phyloP scores from a whole-genome alignment of 1,140 invertebrate genomes.

The Andrena cerasifolii region DNA sequence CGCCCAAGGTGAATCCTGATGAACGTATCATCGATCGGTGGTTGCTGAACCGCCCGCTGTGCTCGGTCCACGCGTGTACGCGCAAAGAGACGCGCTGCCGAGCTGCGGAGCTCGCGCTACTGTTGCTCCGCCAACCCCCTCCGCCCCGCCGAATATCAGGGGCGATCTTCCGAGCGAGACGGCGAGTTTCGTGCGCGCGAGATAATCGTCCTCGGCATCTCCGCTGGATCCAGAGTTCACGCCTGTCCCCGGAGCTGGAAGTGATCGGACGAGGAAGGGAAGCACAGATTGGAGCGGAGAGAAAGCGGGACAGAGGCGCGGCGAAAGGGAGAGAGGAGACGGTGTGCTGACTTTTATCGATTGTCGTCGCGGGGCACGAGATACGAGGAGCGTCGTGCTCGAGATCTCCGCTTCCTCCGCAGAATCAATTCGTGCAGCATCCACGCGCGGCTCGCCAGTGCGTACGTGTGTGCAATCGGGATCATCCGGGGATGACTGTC shows the following conservation, averaged over 20 bases:
- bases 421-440: constrained; percentile 45
- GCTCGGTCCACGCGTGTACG: constrained; percentile 42
- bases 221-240: no score
- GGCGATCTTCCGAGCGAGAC: no score
- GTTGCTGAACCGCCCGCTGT: constrained; percentile 40
- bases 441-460: constrained; percentile 33
- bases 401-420: constrained; percentile 25
- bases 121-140: no score
- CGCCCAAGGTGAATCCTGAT: constrained; percentile 51
- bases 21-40: constrained; percentile 60
- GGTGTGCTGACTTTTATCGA: constrained; percentile 28
- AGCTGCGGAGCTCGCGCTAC: background rate
- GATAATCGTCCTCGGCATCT: background rate
- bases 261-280: no score
- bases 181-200: no score
- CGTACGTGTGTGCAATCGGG: background rate
- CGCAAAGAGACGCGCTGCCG: constrained; percentile 24
- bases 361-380: constrained; percentile 38
- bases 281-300: background rate
- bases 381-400: constrained; percentile 28
- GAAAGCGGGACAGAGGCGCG: no score
- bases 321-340: background rate
- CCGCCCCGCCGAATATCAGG: no score
- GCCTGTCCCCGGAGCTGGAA: no score
- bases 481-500: constrained; percentile 2